Evolutionary conservation across 2,113 vertebrate genomes (phyloP).

Genomic region (Sceloporus tristichus): DNA sequence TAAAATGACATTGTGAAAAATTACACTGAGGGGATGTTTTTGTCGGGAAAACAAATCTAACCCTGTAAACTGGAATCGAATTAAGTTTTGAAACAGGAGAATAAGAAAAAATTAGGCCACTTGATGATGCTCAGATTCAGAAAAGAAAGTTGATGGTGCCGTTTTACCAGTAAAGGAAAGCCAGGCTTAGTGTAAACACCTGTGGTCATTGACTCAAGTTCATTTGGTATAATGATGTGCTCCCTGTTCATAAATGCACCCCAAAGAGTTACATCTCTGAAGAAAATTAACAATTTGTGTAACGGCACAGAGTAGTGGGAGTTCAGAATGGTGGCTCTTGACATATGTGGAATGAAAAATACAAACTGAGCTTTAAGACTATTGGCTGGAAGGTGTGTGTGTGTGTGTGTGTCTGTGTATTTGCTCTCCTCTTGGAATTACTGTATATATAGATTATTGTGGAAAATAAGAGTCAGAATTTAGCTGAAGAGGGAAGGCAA

Average conservation of each 20-base stretch:
- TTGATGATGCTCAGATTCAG: no score
- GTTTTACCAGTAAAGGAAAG: neutral
- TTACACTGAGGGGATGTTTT: neutral
- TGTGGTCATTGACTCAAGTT: neutral
- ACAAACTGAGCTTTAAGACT: neutral
- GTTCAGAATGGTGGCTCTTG: neutral
- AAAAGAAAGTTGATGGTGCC: no score
- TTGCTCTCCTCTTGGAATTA: neutral
- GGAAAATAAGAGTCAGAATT: neutral
- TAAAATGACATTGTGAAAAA: constrained; percentile 28
- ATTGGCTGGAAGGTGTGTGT: neutral
- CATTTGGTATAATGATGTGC: no score
- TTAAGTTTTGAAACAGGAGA: constrained; percentile 29
- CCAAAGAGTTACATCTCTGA: no score
- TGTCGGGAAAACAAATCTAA: constrained; percentile 14
- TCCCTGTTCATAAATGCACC: no score
- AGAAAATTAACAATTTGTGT: no score
- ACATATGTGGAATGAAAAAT: neutral
- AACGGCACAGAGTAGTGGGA: no score
- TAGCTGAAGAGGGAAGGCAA: neutral
- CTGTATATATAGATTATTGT: neutral
- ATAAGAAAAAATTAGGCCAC: constrained; percentile 1
- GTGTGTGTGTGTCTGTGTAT: neutral
- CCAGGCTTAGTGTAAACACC: neutral
- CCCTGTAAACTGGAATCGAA: constrained; percentile 3